phyloP scores from a whole-genome alignment of 53 echinoderm and acorn worm genomes.

The Antedon mediterranea region DNA sequence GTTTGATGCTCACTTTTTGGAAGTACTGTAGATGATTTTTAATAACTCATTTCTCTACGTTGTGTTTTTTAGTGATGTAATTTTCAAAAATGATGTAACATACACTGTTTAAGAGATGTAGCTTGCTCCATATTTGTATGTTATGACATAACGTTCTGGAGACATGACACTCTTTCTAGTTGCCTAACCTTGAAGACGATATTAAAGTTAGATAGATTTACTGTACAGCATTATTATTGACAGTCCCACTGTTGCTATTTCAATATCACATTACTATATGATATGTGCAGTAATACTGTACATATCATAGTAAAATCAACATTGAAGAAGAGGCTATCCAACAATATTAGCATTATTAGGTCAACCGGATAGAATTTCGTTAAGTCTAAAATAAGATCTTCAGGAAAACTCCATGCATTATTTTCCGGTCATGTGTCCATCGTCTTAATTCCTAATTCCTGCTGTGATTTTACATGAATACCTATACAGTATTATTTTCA shows the following conservation, averaged over 20 bases:
- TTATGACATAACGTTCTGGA: no score
- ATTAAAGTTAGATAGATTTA: neutral
- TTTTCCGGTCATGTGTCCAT: neutral
- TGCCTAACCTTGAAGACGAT: neutral
- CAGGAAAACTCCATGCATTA: neutral
- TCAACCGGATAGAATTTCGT: neutral
- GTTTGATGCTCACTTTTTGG: no score
- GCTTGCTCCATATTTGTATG: no score
- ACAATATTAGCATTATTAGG: neutral
- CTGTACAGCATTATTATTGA: neutral
- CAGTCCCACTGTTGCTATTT: neutral
- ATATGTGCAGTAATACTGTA: no score
- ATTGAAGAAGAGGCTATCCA: neutral
- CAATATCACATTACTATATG: neutral
- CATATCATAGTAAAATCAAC: neutral
- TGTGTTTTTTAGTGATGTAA: no score
- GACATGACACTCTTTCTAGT: neutral
- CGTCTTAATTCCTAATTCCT: neutral
- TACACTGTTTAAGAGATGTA: no score
- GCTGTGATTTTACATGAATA: neutral
- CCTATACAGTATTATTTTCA: neutral
- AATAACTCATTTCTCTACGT: no score
- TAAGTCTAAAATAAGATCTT: neutral
- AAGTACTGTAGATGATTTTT: no score
- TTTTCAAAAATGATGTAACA: no score